Evolutionary conservation across 2,888 invertebrate species (phyloP).

Genomic region (Carpatolechia fugitivella): DNA sequence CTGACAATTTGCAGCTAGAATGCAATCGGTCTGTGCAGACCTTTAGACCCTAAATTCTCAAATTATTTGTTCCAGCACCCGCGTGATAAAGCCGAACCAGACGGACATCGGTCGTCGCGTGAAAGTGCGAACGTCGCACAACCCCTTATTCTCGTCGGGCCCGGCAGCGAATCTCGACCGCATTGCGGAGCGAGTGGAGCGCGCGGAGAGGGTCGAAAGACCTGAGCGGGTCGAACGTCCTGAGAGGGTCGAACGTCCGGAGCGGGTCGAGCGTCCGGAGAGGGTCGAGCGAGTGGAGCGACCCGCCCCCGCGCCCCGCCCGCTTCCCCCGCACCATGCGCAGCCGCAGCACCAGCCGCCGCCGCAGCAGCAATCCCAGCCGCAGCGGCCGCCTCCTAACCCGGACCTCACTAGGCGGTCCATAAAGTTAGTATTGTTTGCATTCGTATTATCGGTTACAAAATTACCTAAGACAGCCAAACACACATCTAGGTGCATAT

Average conservation of each 20-base stretch:
- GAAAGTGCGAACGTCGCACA: constrained; percentile 81
- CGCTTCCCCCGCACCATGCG: constrained; percentile 26
- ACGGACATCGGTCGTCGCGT: constrained; percentile 93
- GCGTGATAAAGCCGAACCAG: constrained; percentile 95
- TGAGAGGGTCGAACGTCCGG: constrained; percentile 48
- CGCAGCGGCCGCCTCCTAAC: constrained; percentile 72
- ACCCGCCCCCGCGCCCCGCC: constrained; percentile 38
- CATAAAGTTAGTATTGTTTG: constrained; percentile 79
- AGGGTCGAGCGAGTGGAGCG: constrained; percentile 50
- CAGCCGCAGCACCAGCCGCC: constrained; percentile 51
- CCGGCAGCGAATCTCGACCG: constrained; percentile 44
- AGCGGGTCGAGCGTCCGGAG: constrained; percentile 39
- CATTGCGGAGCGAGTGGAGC: constrained; percentile 44
- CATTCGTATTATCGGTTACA: background rate
- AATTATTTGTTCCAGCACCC: constrained; percentile 82
- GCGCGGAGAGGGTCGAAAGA: constrained; percentile 45
- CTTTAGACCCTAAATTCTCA: too few relatives aligned
- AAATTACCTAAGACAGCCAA: too few relatives aligned
- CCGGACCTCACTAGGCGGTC: constrained; percentile 87
- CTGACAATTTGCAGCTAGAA: too few relatives aligned
- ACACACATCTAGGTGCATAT: too few relatives aligned
- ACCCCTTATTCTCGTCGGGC: constrained; percentile 58
- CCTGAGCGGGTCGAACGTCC: constrained; percentile 48
- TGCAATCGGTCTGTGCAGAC: too few relatives aligned
- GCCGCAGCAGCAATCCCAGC: constrained; percentile 64